Evolutionary conservation across 2,113 vertebrate genomes (phyloP).

Genomic region (Rhodinocichla rosea): DNA sequence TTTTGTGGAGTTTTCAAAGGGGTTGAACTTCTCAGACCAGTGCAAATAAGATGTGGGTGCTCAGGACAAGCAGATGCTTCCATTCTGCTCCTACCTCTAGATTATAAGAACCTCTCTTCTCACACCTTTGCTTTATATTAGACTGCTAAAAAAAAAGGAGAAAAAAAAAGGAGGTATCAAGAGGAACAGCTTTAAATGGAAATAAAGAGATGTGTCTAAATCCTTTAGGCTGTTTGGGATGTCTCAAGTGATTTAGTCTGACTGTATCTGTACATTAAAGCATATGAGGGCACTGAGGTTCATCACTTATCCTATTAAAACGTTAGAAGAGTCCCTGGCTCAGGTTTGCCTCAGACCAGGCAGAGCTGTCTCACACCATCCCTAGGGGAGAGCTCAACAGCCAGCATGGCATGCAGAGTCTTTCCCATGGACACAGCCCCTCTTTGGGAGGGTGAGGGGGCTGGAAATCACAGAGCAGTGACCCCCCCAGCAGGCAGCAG

Average conservation of each 20-base stretch:
- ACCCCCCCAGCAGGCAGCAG: background rate
- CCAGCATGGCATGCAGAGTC: fast-evolving
- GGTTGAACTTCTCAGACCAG: background rate
- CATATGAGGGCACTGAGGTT: background rate
- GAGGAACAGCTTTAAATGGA: constrained; percentile 51
- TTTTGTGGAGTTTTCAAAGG: background rate
- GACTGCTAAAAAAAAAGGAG: background rate
- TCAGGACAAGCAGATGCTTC: background rate
- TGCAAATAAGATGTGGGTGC: background rate
- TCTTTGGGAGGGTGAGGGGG: background rate
- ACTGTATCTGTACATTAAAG: constrained; percentile 15
- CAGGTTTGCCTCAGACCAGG: background rate
- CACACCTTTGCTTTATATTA: background rate
- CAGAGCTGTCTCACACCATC: background rate
- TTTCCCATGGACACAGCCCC: background rate
- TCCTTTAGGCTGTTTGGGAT: constrained; percentile 37
- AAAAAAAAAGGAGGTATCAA: background rate
- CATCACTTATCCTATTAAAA: constrained; percentile 48
- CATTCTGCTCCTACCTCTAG: background rate
- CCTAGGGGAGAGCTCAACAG: background rate
- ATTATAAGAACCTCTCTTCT: background rate
- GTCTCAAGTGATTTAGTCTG: constrained; percentile 33
- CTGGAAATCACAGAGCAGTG: background rate
- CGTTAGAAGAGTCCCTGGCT: constrained; percentile 8
- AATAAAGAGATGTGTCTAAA: constrained; percentile 52